Evolutionary conservation across 2,797 vertebrate species (phyloP), one percentile per base, ranked within the genome.

Genomic region (Xiphorhynchus erythropygius): DNA sequence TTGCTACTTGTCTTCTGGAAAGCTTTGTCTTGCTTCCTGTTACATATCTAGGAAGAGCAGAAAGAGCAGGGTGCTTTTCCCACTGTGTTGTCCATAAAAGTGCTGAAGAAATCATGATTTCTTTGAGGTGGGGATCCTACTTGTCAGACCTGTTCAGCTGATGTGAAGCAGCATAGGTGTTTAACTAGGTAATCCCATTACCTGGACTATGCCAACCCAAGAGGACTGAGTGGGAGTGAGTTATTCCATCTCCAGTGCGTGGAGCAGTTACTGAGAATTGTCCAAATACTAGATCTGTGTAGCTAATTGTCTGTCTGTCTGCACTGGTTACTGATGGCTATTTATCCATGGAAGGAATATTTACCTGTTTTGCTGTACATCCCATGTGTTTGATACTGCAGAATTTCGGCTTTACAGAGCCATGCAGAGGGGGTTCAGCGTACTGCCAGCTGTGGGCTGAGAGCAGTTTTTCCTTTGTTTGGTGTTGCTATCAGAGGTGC

Each of bases 401-500:
- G 63, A 79, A 49, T 4, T 65, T 70, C 56, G 47, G 33, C 57
- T 85, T 88, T 39, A 44, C 19, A 35, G 44, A 7, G 67, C 37
- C 2, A 3, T 2, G 23, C 35, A 0, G 17, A 68, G 17, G 21
- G 15, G 3, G 2, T 74, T 70, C 55, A 56, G 42, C 41, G 32
- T 42, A 18, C 52, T 60, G 62, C 59, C 56, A 55, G 67, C 7
- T 0, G 81, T 44, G 70, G 53, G 24, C 49, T 44, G 71, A n/a
- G n/a, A 49, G 53, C 42, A 42, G 18, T 65, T 94, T 90, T 88
- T 74, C n/a, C 60, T 90, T 90, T 92, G 52, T 78, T 39, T 84
- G 52, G 23, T 56, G 25, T 18, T 60, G 55, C 30, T 80, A 1
- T 53, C 59, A 74, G 63, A 82, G 56, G n/a, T 57, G 52, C 69